phyloP scores from a whole-genome alignment of 2,113 vertebrate species.

The Sylvicapra grimmia region DNA sequence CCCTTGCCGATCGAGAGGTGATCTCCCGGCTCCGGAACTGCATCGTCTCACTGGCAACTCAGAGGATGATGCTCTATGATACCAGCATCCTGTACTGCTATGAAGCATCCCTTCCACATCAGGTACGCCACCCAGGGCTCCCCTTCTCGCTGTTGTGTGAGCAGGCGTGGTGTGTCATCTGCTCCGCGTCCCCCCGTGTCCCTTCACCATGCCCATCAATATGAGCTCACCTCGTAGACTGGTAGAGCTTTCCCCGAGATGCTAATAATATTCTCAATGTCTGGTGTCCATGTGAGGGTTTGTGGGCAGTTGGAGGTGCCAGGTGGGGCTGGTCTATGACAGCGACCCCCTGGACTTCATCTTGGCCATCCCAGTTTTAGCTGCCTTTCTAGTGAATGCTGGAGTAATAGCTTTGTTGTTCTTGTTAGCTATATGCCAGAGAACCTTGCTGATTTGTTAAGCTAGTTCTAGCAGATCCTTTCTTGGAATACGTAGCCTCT shows the following conservation, averaged over 20 bases:
- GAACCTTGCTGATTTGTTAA: neutral
- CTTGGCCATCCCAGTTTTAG: neutral
- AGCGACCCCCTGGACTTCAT: neutral
- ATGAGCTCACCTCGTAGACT: neutral
- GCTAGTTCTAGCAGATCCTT: neutral
- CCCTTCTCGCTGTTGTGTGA: neutral
- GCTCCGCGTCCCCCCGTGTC: fast-evolving
- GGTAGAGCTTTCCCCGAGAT: neutral
- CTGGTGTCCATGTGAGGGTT: neutral
- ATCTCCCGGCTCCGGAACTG: slow-evolving; percentile 97
- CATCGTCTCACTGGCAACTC: slow-evolving; percentile 85
- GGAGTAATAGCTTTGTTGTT: neutral
- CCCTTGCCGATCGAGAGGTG: slow-evolving; percentile 91
- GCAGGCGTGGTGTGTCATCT: neutral
- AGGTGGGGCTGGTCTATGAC: neutral
- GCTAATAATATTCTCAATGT: neutral
- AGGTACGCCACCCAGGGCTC: slow-evolving; percentile 78
- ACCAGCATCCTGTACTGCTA: slow-evolving; percentile 98
- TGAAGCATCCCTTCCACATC: slow-evolving; percentile 90
- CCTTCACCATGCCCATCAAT: fast-evolving
- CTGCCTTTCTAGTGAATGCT: neutral
- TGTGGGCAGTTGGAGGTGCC: neutral
- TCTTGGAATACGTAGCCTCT: neutral
- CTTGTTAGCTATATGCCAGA: neutral
- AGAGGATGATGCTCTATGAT: slow-evolving; percentile 92